These are phyloP conservation scores for Nephrotoma appendiculata DNA, from an alignment of 2,888 invertebrate species.

Conservation along the genomic window DNA sequence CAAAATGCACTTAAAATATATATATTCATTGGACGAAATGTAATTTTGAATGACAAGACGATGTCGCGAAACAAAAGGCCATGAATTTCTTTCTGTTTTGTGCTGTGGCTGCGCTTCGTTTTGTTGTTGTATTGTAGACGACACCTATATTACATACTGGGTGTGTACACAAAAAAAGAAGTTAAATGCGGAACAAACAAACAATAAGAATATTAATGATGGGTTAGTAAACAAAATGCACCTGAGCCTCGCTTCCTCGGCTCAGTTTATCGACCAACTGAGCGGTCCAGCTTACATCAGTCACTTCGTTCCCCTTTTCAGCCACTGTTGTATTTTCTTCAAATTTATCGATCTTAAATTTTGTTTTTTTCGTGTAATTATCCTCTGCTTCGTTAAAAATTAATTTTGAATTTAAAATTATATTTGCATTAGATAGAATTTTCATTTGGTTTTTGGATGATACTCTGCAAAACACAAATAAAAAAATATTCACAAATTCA, in stretches of 20 bases:
- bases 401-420: not conserved
- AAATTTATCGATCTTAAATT: constrained; percentile 2
- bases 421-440: constrained; percentile 1
- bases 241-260: constrained; percentile 6
- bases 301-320: constrained; percentile 23
- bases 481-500: not conserved
- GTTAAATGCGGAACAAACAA: not conserved
- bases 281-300: constrained; percentile 22
- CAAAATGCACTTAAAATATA: not conserved
- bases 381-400: not conserved
- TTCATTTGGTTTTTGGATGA: constrained; percentile 3
- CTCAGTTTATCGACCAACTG: constrained; percentile 6
- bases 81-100: not conserved
- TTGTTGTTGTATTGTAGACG: not conserved
- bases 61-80: not conserved
- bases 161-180: not conserved
- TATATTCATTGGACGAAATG: not conserved
- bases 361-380: constrained; percentile 1
- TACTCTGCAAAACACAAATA: not conserved
- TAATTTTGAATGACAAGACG: not conserved
- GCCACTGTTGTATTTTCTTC: constrained; percentile 19
- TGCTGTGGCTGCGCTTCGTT: not conserved
- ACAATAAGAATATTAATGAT: not conserved
- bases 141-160: not conserved
- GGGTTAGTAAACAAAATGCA: constrained; percentile 4